Evolutionary conservation across 1,140 invertebrate species (phyloP).

Genomic region (Reticulitermes speratus): DNA sequence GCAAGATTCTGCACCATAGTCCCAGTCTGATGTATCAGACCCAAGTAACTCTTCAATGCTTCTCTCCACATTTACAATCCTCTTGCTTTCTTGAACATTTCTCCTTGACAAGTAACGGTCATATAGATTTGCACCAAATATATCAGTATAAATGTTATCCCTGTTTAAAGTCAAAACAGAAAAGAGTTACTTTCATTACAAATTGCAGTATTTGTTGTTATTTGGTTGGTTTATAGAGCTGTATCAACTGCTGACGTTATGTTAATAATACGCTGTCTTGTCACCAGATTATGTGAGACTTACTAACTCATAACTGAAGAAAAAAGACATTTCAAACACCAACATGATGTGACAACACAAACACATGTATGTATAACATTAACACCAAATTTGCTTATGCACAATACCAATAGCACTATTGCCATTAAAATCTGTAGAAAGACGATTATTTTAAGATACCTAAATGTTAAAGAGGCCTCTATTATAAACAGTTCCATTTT

Average conservation of each 20-base stretch:
- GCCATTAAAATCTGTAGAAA: no score
- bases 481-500: no score
- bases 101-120: conserved; percentile 50
- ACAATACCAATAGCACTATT: no score
- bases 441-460: no score
- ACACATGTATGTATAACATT: no score
- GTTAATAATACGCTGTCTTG: no score
- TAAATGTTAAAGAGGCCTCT: no score
- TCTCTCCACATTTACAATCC: neutral
- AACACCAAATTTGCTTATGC: no score
- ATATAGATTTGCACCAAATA: conserved; percentile 63
- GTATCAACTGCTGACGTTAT: no score
- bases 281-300: neutral
- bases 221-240: no score
- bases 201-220: no score
- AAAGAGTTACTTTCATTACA: neutral
- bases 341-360: neutral
- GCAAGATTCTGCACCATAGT: conserved; percentile 26
- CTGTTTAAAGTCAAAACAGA: conserved; percentile 42
- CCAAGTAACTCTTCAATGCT: conserved; percentile 30
- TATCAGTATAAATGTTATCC: conserved; percentile 62
- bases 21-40: conserved; percentile 19
- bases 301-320: neutral
- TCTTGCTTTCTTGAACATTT: neutral
- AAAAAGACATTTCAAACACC: neutral